A percentile compares a stretch with the other conserved stretches of the same genome.
Evolutionary conservation across 2,797 vertebrate genomes (phyloP).

Genomic region (Aselliscus stoliczkanus): DNA sequence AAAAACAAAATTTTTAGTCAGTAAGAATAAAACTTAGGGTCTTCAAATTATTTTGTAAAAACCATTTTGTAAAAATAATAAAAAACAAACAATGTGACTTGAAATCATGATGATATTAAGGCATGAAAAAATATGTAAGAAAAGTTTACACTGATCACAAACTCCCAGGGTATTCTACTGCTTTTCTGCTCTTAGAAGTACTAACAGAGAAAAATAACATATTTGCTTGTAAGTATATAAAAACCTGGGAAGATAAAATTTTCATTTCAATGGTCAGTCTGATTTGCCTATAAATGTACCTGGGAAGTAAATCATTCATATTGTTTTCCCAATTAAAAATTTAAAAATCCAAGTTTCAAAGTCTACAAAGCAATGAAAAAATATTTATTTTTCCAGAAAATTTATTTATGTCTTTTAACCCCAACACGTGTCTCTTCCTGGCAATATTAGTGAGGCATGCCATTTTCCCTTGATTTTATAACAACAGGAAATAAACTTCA

Average conservation of each 20-base stretch:
- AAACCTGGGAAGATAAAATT: background rate
- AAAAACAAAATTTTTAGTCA: conserved; percentile 21
- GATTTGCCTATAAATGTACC: background rate
- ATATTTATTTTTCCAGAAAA: background rate
- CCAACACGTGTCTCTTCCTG: background rate
- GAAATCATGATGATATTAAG: background rate
- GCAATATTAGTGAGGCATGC: background rate
- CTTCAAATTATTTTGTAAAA: conserved; percentile 50
- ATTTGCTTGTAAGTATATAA: background rate
- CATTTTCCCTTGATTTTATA: conserved; percentile 3
- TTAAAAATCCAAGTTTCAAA: background rate
- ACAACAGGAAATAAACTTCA: background rate
- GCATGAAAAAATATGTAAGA: background rate
- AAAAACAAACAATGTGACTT: background rate
- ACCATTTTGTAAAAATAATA: conserved; percentile 9
- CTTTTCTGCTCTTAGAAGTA: background rate
- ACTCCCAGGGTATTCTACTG: background rate
- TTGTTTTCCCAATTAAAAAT: background rate
- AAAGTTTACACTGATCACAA: background rate
- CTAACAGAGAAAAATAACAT: background rate
- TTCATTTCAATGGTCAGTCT: background rate
- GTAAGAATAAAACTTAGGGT: conserved; percentile 38
- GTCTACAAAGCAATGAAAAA: background rate
- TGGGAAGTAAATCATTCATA: background rate
- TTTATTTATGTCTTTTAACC: background rate